These are phyloP conservation scores for Lasiurus cinereus DNA, from an alignment of 2,113 vertebrate species.

Conservation along the genomic window DNA sequence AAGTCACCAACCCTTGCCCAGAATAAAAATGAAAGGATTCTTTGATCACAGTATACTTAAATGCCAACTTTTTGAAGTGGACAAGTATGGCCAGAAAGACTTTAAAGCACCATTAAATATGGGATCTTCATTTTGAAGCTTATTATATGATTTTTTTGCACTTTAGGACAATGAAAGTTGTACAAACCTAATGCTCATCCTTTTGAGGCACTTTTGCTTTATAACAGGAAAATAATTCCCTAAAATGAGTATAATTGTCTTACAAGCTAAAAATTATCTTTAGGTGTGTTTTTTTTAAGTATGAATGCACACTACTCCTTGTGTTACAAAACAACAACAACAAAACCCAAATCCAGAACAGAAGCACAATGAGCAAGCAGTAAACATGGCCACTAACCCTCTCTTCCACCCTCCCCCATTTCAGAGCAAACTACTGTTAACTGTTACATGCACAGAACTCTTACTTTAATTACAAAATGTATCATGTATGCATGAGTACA, in stretches of 20 bases:
- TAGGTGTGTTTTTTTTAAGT: neutral
- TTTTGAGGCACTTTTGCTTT: neutral
- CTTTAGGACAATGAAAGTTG: neutral
- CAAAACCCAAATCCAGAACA: neutral
- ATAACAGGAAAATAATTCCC: neutral
- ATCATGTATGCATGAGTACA: neutral
- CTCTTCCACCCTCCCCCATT: neutral
- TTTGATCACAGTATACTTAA: neutral
- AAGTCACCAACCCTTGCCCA: neutral
- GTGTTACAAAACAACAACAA: neutral
- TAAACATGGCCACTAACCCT: neutral
- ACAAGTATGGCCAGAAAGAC: neutral
- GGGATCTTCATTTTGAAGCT: neutral
- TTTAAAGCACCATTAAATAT: neutral
- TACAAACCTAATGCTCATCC: neutral
- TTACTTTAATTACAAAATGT: neutral
- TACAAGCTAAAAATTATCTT: constrained; percentile 19
- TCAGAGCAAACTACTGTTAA: neutral
- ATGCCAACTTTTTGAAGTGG: constrained; percentile 37
- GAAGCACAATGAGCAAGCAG: neutral
- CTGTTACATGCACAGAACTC: neutral
- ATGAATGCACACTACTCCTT: neutral
- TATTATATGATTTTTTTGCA: neutral
- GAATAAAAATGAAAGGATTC: constrained; percentile 42
- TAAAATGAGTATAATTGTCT: constrained; percentile 9